Percentiles rank a stretch among this genome's conserved stretches.
These are phyloP conservation scores for Caenorhabditis sp. DNA, from an alignment of 2,888 invertebrate genomes.

Conservation along the genomic window DNA sequence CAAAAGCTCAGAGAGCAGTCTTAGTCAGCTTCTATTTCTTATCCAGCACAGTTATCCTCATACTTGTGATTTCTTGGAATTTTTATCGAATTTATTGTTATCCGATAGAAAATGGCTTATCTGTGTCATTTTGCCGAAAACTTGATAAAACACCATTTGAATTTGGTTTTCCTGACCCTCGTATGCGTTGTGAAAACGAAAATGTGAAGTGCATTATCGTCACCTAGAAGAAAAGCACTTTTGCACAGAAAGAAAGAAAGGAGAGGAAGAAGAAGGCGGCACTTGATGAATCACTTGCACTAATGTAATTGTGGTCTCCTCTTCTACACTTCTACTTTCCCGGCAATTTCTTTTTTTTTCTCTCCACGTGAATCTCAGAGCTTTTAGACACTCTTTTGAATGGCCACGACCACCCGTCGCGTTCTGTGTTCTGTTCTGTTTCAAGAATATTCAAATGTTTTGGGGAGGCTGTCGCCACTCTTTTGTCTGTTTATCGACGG, in stretches of 20 bases:
- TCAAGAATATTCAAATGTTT: conserved; percentile 50
- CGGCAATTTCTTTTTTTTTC: not conserved
- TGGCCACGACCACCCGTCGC: conserved; percentile 1
- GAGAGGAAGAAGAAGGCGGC: conserved; percentile 26
- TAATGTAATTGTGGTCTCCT: conserved; percentile 49
- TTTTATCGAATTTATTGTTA: too few relatives aligned
- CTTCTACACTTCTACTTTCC: not conserved
- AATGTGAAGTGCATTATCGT: not conserved
- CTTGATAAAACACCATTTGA: too few relatives aligned
- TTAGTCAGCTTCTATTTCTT: too few relatives aligned
- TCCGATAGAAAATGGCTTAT: too few relatives aligned
- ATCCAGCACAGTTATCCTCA: too few relatives aligned
- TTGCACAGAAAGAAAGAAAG: too few relatives aligned
- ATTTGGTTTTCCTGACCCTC: too few relatives aligned
- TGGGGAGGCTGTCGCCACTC: conserved; percentile 19
- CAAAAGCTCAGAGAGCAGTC: too few relatives aligned
- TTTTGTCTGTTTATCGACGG: conserved; percentile 3
- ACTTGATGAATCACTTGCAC: conserved; percentile 57
- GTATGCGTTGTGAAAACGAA: too few relatives aligned
- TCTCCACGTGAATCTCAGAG: conserved; percentile 8
- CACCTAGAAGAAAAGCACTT: too few relatives aligned
- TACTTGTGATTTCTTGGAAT: too few relatives aligned
- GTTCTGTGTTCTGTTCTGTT: conserved; percentile 27
- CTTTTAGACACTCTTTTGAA: not conserved
- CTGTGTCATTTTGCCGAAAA: too few relatives aligned